phyloP scores from a whole-genome alignment of 2,113 vertebrate species.

The Nansenia antarctica region DNA sequence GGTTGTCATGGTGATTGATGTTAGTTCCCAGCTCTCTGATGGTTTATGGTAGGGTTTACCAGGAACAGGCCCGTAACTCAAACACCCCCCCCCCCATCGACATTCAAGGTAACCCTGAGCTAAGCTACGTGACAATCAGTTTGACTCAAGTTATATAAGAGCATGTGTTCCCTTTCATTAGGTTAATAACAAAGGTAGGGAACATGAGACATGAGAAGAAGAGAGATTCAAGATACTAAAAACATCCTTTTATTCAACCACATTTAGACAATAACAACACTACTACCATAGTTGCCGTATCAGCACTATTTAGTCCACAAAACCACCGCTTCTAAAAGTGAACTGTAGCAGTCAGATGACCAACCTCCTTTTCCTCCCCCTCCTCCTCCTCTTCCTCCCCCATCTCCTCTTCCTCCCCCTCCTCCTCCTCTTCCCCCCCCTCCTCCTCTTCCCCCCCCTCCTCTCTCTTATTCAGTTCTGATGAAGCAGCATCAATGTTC shows the following conservation, averaged over 20 bases:
- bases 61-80: conserved; percentile 28
- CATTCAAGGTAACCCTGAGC: neutral
- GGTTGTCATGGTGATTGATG: conserved; percentile 17
- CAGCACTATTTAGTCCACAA: too few relatives aligned
- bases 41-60: conserved; percentile 16
- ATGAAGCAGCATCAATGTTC: too few relatives aligned
- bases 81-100: neutral
- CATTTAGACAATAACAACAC: neutral
- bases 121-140: neutral
- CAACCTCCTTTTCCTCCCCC: neutral
- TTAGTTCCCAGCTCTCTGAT: neutral
- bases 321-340: neutral
- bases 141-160: too few relatives aligned
- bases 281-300: neutral
- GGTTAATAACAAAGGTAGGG: neutral
- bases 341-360: neutral
- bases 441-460: neutral
- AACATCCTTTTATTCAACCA: neutral
- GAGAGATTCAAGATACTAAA: too few relatives aligned
- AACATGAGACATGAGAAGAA: too few relatives aligned
- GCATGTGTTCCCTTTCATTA: too few relatives aligned
- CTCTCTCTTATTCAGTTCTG: neutral
- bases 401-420: neutral
- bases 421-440: neutral
- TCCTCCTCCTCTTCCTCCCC: neutral